Conservation (phyloP, 2,797 vertebrate genomes). For the Erethizon dorsatum region DNA sequence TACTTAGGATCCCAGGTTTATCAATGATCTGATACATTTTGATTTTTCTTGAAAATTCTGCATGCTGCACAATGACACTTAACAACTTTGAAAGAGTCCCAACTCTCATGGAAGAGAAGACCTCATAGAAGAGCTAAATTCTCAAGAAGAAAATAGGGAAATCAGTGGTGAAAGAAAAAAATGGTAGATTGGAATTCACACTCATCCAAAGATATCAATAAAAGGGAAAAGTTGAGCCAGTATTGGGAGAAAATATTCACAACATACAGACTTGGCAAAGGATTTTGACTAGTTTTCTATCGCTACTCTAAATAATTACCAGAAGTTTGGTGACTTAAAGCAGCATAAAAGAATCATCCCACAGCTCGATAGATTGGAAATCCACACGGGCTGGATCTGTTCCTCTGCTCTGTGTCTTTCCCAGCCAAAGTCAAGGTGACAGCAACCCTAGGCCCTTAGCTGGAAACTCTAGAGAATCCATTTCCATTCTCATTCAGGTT, state of each 20-base stretch:
- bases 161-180: neutral
- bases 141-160: neutral
- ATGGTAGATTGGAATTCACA: conserved; percentile 1
- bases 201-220: conserved; percentile 10
- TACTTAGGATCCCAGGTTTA: neutral
- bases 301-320: neutral
- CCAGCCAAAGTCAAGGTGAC: conserved; percentile 27
- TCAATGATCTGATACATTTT: neutral
- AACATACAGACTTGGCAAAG: neutral
- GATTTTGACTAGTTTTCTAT: neutral
- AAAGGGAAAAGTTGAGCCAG: conserved; percentile 19
- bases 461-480: neutral
- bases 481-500: conserved; percentile 2
- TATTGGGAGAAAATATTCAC: neutral
- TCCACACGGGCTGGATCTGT: neutral
- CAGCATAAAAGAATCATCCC: neutral
- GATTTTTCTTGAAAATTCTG: neutral
- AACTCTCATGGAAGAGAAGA: neutral
- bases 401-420: neutral
- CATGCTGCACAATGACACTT: neutral
- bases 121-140: neutral
- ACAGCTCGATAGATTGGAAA: neutral
- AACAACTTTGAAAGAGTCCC: neutral
- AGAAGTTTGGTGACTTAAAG: conserved; percentile 13
- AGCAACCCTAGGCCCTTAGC: neutral